These are phyloP conservation scores for Macrochelys suwanniensis DNA, from an alignment of 2,797 vertebrate genomes.

Conservation along the genomic window DNA sequence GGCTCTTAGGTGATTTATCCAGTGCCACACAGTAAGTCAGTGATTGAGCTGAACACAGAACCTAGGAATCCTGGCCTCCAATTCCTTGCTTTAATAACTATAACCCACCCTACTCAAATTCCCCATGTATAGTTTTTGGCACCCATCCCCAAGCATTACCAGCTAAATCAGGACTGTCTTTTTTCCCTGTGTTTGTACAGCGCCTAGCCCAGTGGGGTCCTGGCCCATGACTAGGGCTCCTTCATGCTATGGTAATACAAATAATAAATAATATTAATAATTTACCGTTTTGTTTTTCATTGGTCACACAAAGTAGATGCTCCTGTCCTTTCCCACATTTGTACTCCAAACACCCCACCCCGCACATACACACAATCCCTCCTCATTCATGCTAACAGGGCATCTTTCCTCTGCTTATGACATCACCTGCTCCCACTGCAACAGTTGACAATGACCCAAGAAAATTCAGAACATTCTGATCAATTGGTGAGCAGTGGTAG, in stretches of 20 bases:
- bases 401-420: neutral
- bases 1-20: neutral
- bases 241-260: neutral
- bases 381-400: neutral
- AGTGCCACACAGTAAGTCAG: neutral
- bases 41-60: neutral
- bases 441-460: neutral
- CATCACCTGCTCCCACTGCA: neutral
- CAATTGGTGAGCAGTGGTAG: neutral
- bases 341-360: fast-evolving
- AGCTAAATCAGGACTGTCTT: constrained; percentile 8
- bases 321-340: neutral
- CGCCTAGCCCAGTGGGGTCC: neutral
- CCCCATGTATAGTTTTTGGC: constrained; percentile 15
- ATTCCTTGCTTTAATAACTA: neutral
- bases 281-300: neutral
- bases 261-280: neutral
- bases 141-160: neutral
- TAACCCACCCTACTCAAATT: constrained; percentile 15
- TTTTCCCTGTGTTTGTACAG: neutral
- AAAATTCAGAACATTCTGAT: neutral
- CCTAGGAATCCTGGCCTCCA: neutral
- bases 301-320: neutral
- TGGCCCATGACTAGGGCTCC: fast-evolving
- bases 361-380: neutral